phyloP scores from a whole-genome alignment of 1,140 invertebrate genomes.

The Drosophila mojavensis region DNA sequence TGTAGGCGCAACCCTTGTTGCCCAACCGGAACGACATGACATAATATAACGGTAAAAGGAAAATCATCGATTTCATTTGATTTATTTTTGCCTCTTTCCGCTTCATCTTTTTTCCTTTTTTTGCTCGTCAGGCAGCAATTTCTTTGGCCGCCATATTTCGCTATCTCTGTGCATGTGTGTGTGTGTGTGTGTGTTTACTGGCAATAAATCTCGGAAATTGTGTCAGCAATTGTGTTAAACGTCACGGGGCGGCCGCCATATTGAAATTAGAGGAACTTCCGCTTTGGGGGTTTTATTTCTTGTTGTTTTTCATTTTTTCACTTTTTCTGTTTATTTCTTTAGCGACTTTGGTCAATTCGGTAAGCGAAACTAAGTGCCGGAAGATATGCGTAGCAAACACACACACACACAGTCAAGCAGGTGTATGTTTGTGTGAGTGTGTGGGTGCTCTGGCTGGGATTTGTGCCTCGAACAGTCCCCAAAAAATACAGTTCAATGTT shows the following conservation, averaged over 20 bases:
- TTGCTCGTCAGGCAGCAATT: slow-evolving; percentile 11
- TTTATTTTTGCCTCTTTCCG: slow-evolving; percentile 65
- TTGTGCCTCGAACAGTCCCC: not conserved
- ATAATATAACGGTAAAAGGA: slow-evolving; percentile 81
- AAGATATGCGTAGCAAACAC: slow-evolving; percentile 70
- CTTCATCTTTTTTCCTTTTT: not conserved
- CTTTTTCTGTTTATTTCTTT: slow-evolving; percentile 28
- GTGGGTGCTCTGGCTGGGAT: slow-evolving; percentile 11
- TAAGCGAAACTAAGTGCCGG: slow-evolving; percentile 72
- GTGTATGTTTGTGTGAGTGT: not conserved
- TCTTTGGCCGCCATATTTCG: slow-evolving; percentile 23
- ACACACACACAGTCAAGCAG: not conserved
- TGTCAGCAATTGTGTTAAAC: slow-evolving; percentile 78
- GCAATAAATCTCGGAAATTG: slow-evolving; percentile 80
- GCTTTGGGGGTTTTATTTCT: slow-evolving; percentile 51
- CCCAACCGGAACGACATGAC: slow-evolving; percentile 69
- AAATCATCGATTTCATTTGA: slow-evolving; percentile 82
- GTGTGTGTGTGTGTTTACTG: slow-evolving; percentile 43
- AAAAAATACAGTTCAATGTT: slow-evolving; percentile 18
- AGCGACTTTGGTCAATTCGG: slow-evolving; percentile 41
- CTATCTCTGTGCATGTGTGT: slow-evolving; percentile 23
- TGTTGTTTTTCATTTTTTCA: not conserved
- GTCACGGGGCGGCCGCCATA: slow-evolving; percentile 57
- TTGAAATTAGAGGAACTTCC: slow-evolving; percentile 80
- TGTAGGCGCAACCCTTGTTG: slow-evolving; percentile 25